Evolutionary conservation across 2,797 vertebrate species (phyloP), one percentile per base, ranked within the genome.

Genomic region (Sebastes baramenuke): DNA sequence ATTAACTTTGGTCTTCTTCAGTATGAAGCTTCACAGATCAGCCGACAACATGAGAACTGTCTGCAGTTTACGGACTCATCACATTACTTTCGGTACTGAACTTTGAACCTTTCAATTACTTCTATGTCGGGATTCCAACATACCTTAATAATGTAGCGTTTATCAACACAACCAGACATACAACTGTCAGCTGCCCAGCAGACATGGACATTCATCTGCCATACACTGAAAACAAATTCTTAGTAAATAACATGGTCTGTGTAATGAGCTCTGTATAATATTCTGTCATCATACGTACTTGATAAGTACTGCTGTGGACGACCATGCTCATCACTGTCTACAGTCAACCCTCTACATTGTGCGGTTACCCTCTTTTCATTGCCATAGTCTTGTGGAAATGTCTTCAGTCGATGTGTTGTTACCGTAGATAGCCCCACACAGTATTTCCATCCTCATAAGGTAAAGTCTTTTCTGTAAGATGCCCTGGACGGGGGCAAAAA

Each of bases 311-410:
- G 67, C 70, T 85, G 64, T 84, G 78, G 82, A 85, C 67, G 29
- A 74, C 83, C 90, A 89, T 83, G 30, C 71, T 87, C 88, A 92
- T 92, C 90, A 81, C 67, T 72, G 88, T 93, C 83, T 83, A 78
- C 81, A 87, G 77, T 89, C 88, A 86, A 80, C 29, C 59, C 73
- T 87, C 76, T 67, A 89, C 92, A 93, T 94, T 61, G 90, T 91
- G 78, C 77, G 75, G 90, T 93, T 84, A 92, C 73, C 74, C 76
- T 75, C 67, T 81, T 78, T 73, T 89, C 93, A 93, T 93, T 68
- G 83, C 83, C 91, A 94, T 94, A 89, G 90, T 94, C 82, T 91
- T 94, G 90, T 94, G 90, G 84, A 91, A 90, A 87, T 91, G 90
- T 94, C 81, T 84, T 80, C 11, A 89, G 87, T 90, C 34, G 27